These are phyloP conservation scores for Sprattus sprattus DNA, from an alignment of 2,113 vertebrate genomes.

Conservation along the genomic window DNA sequence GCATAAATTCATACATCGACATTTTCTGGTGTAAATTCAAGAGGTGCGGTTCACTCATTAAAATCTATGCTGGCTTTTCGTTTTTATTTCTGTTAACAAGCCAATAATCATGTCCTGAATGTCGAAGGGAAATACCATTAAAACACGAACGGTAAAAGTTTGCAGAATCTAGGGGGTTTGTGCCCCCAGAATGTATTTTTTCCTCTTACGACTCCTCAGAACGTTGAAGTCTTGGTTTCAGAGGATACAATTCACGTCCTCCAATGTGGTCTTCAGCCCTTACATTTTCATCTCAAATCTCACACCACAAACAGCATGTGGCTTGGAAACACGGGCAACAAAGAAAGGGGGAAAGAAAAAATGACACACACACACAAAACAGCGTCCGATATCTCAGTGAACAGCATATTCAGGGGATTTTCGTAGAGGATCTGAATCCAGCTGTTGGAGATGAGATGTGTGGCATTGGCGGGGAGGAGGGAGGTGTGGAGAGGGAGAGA, in stretches of 20 bases:
- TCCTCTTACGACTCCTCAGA: too few species aligned
- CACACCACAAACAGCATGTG: constrained; percentile 11
- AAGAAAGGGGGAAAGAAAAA: neutral
- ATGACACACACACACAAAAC: neutral
- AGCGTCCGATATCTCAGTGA: neutral
- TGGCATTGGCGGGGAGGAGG: neutral
- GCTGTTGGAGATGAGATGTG: constrained; percentile 11
- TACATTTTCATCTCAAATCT: neutral
- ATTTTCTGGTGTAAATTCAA: neutral
- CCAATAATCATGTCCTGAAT: neutral
- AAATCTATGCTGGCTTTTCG: neutral
- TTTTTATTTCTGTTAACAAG: neutral
- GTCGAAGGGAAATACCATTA: neutral
- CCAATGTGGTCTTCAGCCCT: neutral
- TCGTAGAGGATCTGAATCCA: neutral
- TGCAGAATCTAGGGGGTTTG: neutral
- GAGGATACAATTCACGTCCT: neutral
- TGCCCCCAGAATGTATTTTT: neutral
- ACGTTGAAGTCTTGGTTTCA: neutral
- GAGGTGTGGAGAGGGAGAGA: constrained; percentile 11
- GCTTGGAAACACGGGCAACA: neutral
- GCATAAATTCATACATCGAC: neutral
- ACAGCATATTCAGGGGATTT: constrained; percentile 22
- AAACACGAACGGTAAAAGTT: neutral
- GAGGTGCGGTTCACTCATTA: neutral